Conservation (phyloP, 2,797 vertebrate genomes). For the Manis javanica region DNA sequence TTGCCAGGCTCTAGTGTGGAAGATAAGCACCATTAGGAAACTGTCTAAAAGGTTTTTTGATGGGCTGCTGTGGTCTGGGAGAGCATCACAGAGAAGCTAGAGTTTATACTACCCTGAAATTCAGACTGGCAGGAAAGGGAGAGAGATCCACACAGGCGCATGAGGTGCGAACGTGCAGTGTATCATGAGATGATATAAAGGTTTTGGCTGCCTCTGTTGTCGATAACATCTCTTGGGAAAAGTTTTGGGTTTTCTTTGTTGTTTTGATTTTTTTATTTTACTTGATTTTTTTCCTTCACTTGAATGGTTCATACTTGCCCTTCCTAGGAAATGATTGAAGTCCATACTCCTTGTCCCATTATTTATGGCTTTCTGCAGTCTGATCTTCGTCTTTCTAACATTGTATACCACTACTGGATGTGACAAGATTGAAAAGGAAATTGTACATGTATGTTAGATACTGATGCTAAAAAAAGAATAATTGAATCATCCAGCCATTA, state of each 20-base stretch:
- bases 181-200: background rate
- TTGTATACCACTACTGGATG: background rate
- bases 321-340: background rate
- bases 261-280: background rate
- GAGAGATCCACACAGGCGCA: background rate
- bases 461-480: background rate
- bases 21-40: background rate
- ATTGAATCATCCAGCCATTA: background rate
- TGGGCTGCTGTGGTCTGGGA: background rate
- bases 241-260: background rate
- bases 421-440: background rate
- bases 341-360: background rate
- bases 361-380: background rate
- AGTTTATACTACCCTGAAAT: background rate
- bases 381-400: background rate
- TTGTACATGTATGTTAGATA: background rate
- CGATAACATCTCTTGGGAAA: background rate
- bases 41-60: background rate
- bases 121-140: background rate
- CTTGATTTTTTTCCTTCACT: background rate
- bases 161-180: fast-evolving
- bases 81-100: background rate
- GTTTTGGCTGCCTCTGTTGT: background rate
- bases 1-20: background rate
- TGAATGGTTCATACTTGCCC: background rate